Evolutionary conservation across 1,140 invertebrate species (phyloP), one percentile per base, ranked within the genome.

Genomic region (Ceratoteleas bidentatus): DNA sequence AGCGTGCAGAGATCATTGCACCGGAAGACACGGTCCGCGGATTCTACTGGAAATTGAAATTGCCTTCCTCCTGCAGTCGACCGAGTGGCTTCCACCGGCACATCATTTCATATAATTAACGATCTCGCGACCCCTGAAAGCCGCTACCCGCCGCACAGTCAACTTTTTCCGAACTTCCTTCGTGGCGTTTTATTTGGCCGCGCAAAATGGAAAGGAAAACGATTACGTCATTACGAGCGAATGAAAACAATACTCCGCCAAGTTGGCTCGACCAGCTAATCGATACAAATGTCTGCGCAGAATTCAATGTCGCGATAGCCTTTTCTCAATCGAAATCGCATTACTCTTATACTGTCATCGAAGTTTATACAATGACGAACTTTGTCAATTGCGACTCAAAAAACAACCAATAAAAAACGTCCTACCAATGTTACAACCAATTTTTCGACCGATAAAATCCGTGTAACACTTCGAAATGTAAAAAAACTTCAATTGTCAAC

Each of bases 11-110:
- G 87, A 88, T 88, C 88, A 85, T 85, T 87, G 87, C 85, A 91
- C 89, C 88, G 89, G 90, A 91, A 90, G 89, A 81, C 84, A 90
- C 88, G 88, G 80, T 90, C 85, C 85, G 85, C 68, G 77, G 83
- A 84, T 87, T 87, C 80, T 84, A 77, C 77, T 88, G 84, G 84
- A 88, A 90, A 89, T 89, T 88, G 87, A 88, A 90, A 89, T 89
- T 87, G 85, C 80, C 82, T 83, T 80, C 83, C 74, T 82, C 40
- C 64, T 68, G 65, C 47, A 57, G 58, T 50, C 34, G 69, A 72
- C 34, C 74, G 66, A 69, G 70, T 34, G 69, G 32, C 50, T 80
- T 76, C 69, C 65, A 72, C 54, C 68, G 38, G 61, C 72, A 57
- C 80, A 80, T 65, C 57, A 74, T 79, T 73, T 69, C 64, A 70